A percentile compares a stretch with the other conserved stretches of the same genome.
These are phyloP conservation scores for Plutomurus gul DNA, from an alignment of 1,140 invertebrate genomes.

Conservation along the genomic window DNA sequence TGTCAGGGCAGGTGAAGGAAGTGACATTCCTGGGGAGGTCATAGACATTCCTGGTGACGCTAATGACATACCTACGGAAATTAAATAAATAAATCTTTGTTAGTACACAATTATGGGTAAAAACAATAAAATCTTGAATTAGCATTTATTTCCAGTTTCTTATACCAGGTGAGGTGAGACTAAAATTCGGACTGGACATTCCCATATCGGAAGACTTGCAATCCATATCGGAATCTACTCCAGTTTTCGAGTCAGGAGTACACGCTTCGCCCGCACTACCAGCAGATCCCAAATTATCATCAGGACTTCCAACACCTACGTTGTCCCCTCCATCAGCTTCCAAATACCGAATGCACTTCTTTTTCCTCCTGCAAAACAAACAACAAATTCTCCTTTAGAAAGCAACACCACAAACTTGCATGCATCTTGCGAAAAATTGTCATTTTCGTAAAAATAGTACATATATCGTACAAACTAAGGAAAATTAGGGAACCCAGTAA, in stretches of 20 bases:
- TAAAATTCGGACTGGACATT: constrained; percentile 62
- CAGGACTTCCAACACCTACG: constrained; percentile 62
- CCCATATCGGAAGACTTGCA: constrained; percentile 57
- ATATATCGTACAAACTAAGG: not conserved
- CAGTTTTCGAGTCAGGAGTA: constrained; percentile 66
- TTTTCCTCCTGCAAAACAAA: constrained; percentile 80
- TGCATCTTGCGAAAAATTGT: not conserved
- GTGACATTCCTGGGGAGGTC: constrained; percentile 63
- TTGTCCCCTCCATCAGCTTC: constrained; percentile 64
- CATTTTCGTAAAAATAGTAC: not conserved
- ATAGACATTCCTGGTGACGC: constrained; percentile 68
- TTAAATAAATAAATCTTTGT: not conserved
- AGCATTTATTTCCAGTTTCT: not conserved
- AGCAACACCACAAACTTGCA: too few relatives aligned
- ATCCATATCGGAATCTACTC: constrained; percentile 62
- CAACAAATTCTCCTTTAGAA: not conserved
- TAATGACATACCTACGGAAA: constrained; percentile 56
- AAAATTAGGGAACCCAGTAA: constrained; percentile 4
- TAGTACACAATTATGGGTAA: not conserved
- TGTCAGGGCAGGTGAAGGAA: constrained; percentile 55
- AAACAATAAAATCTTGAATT: not conserved
- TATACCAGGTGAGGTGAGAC: constrained; percentile 57
- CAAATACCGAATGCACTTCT: constrained; percentile 96
- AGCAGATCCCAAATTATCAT: constrained; percentile 73
- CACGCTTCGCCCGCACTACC: constrained; percentile 69